Base-by-base conservation (phyloP, 2,113 vertebrate genomes). In the Salvelinus alpinus region DNA sequence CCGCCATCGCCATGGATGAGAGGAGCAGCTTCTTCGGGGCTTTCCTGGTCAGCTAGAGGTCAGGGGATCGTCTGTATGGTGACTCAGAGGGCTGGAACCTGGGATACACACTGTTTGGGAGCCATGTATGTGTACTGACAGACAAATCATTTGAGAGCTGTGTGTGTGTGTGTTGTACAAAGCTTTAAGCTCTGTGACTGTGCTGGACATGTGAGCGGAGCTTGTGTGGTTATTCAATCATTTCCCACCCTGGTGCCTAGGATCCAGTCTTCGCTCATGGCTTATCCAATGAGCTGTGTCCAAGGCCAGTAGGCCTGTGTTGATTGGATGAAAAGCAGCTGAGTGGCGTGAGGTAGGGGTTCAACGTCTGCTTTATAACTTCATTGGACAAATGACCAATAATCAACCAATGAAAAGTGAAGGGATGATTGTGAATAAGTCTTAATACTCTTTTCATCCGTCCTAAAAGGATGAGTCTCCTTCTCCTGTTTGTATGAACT, bases 1-100 rank as follows among this genome's bases (percentile, higher is more conserved):
- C 94, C 1, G 87, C 97, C 2, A 90, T 99, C 59, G 95, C 97
- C 90, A 95, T 96, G 96, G 96, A 98, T 25, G 96, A 96, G 88
- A 95, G 95, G 85, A 96, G 96, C 48, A 99, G 97, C 79, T 99
- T 96, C 86, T 99, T 98, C 0, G 98, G 97, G 6, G 95, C 95
- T 1, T 99, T 99, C 80, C 90, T 97, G 85, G 86, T 99, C 59
- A 90, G 91, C 85, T 99, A 95, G 89, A 75, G n/a, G 18, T 24
- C 31, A 62, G 59, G 72, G 16, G 48, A 12, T 27, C 3, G 13
- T 51, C 38, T 24, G 7, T 25, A n/a, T 18, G 16, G 60, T n/a
- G 11, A 64, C 60, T 64, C 60, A 12, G 60, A 64, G 12, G 51
- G 51, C 16, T 54, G 38, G 38, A 44, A 44, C 9, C 38, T 44